phyloP scores from a whole-genome alignment of 2,797 vertebrate species.

The Novumbra hubbsi region DNA sequence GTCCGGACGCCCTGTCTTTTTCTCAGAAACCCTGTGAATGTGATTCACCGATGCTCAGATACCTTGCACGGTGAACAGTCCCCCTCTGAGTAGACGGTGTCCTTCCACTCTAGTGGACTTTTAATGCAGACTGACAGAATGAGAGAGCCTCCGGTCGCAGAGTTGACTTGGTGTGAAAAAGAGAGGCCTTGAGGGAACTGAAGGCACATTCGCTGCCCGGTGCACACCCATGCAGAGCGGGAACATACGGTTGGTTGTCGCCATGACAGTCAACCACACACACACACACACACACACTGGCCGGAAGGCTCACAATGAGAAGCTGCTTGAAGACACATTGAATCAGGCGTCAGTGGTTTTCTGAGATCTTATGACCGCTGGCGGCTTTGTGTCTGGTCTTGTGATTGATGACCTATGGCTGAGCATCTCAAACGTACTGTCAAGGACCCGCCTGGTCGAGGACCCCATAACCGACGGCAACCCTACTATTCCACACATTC shows the following conservation, averaged over 20 bases:
- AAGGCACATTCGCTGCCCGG: slow-evolving; percentile 78
- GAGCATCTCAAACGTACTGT: too few species aligned
- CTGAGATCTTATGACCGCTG: slow-evolving; percentile 32
- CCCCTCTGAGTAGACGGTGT: slow-evolving; percentile 66
- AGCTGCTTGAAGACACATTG: slow-evolving; percentile 75
- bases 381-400: slow-evolving; percentile 22
- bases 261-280: slow-evolving; percentile 65
- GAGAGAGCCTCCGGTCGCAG: slow-evolving; percentile 74
- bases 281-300: slow-evolving; percentile 3
- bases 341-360: slow-evolving; percentile 64
- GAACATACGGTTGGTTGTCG: slow-evolving; percentile 82
- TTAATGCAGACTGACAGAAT: slow-evolving; percentile 83
- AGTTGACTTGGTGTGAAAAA: slow-evolving; percentile 73
- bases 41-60: slow-evolving; percentile 83
- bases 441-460: too few species aligned
- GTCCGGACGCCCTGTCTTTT: not conserved
- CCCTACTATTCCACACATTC: not conserved
- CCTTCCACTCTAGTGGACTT: slow-evolving; percentile 72
- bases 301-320: slow-evolving; percentile 10
- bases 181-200: slow-evolving; percentile 75
- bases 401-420: too few species aligned
- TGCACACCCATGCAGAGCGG: slow-evolving; percentile 82
- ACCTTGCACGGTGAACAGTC: slow-evolving; percentile 64
- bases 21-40: slow-evolving; percentile 45
- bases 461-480: too few species aligned